phyloP scores from a whole-genome alignment of 2,888 invertebrate genomes.

The Apoderus coryli region DNA sequence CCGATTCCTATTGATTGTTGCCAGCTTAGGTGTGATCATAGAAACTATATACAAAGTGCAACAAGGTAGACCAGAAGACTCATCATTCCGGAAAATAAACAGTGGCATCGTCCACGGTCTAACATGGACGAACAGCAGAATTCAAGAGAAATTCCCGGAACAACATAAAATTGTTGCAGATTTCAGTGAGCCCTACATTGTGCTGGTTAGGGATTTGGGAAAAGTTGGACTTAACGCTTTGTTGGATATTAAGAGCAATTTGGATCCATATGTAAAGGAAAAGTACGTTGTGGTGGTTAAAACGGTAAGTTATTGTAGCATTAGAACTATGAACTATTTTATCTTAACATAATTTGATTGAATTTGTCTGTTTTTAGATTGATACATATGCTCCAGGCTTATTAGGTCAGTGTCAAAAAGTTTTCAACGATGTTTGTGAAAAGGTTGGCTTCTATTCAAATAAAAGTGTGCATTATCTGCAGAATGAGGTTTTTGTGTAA shows the following conservation, averaged over 20 bases:
- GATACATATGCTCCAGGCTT: slow-evolving; percentile 62
- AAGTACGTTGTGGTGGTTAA: slow-evolving; percentile 36
- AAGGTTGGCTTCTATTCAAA: slow-evolving; percentile 38
- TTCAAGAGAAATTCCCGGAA: slow-evolving; percentile 53
- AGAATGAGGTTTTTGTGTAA: slow-evolving; percentile 67
- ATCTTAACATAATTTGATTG: too few relatives aligned
- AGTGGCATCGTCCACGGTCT: slow-evolving; percentile 29
- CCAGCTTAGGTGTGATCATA: slow-evolving; percentile 5
- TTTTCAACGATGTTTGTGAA: slow-evolving; percentile 34
- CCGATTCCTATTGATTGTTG: slow-evolving; percentile 6
- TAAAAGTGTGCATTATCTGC: slow-evolving; percentile 44
- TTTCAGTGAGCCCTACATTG: slow-evolving; percentile 44
- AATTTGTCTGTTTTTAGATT: slow-evolving; percentile 34
- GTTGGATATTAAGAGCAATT: slow-evolving; percentile 20
- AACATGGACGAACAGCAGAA: slow-evolving; percentile 47
- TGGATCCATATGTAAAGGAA: slow-evolving; percentile 18
- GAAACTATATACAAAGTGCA: slow-evolving; percentile 9
- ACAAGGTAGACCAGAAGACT: slow-evolving; percentile 11
- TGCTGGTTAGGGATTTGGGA: slow-evolving; percentile 43
- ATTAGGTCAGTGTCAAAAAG: slow-evolving; percentile 41
- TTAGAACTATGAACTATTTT: too few relatives aligned
- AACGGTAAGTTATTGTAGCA: slow-evolving; percentile 34
- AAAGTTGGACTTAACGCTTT: slow-evolving; percentile 38
- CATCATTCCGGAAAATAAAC: slow-evolving; percentile 10
- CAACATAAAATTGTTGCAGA: slow-evolving; percentile 44